Percentiles rank a stretch among this genome's conserved stretches.
Evolutionary conservation across 2,797 vertebrate genomes (phyloP).

Genomic region (Pipistrellus nathusii): DNA sequence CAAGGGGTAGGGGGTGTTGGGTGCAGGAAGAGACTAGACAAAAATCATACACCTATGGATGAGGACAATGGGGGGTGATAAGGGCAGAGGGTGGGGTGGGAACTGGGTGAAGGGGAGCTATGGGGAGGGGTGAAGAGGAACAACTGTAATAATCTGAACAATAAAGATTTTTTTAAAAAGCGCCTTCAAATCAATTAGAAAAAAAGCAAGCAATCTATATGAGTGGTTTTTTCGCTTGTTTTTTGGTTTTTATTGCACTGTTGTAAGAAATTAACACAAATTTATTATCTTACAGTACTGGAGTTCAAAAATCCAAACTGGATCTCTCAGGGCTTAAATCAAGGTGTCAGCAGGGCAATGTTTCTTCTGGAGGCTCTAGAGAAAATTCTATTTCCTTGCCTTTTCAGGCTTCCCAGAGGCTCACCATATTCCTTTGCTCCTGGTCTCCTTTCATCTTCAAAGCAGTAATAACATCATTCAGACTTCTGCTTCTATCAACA

Average conservation of each 20-base stretch:
- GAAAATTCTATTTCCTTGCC: not conserved
- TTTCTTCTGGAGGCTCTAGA: not conserved
- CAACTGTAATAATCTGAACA: no score
- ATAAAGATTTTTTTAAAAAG: not conserved
- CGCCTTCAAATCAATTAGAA: not conserved
- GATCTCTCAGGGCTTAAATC: not conserved
- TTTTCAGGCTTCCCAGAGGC: not conserved
- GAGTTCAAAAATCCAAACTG: not conserved
- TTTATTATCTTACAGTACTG: not conserved
- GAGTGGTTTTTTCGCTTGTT: not conserved
- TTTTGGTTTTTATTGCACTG: not conserved
- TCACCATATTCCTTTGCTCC: not conserved
- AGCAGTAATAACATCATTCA: not conserved
- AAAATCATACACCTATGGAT: no score
- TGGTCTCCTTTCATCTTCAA: not conserved
- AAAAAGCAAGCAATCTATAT: not conserved
- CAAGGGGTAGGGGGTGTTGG: no score
- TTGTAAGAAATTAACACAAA: constrained; percentile 21
- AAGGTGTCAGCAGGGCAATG: not conserved
- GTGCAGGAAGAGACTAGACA: no score
- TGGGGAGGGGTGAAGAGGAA: no score
- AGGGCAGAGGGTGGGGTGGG: no score
- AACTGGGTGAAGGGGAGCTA: no score
- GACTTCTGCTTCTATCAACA: not conserved
- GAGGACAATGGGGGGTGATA: no score